Conservation (phyloP, 2,113 vertebrate genomes). For the Lycaon pictus region DNA sequence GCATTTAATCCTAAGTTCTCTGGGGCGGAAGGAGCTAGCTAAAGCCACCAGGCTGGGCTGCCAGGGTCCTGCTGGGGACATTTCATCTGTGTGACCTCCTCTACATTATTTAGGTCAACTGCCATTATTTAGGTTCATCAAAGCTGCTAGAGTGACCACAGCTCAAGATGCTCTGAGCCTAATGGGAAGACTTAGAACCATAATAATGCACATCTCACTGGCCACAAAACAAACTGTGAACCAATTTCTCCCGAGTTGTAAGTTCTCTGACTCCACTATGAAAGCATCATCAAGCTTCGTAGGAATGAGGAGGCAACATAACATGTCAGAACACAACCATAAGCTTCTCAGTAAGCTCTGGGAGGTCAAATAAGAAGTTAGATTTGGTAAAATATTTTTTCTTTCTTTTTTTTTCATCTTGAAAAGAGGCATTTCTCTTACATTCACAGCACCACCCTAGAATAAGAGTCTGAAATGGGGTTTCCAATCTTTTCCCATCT, state of each 20-base stretch:
- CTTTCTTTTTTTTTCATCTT: not conserved
- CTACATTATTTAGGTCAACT: not conserved
- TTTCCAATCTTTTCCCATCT: not conserved
- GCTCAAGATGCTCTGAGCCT: not conserved
- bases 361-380: not conserved
- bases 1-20: not conserved
- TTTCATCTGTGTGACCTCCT: not conserved
- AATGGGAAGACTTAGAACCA: fast-evolving
- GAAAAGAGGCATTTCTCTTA: not conserved
- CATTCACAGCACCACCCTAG: not conserved
- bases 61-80: not conserved
- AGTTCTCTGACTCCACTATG: not conserved
- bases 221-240: not conserved
- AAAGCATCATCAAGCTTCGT: not conserved
- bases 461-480: not conserved
- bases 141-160: not conserved
- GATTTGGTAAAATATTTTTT: not conserved
- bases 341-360: not conserved
- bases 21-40: not conserved
- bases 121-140: not conserved
- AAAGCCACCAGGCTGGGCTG: not conserved
- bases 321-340: fast-evolving
- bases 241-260: not conserved
- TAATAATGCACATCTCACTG: fast-evolving
- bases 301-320: not conserved